Evolutionary conservation across 2,113 vertebrate species (phyloP).

Genomic region (Lontra canadensis): DNA sequence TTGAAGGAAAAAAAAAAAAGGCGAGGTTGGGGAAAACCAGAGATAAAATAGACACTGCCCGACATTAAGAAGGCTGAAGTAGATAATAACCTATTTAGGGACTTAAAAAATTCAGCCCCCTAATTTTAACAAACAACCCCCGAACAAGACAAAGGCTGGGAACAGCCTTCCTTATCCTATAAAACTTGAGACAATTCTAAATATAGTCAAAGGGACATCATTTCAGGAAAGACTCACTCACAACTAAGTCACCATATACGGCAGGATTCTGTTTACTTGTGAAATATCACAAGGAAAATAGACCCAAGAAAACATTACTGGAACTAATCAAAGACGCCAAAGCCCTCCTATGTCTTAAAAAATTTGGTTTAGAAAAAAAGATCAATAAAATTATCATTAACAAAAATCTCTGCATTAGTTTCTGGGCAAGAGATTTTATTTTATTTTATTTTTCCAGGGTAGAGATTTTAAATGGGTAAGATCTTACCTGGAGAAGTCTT

Average conservation of each 20-base stretch:
- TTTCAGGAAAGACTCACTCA: neutral
- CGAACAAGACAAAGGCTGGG: neutral
- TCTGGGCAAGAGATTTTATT: neutral
- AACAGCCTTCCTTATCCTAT: neutral
- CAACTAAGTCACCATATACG: neutral
- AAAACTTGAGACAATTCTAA: conserved; percentile 20
- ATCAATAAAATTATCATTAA: neutral
- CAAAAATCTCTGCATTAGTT: neutral
- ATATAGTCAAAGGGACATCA: neutral
- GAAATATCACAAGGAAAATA: neutral
- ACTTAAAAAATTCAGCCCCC: neutral
- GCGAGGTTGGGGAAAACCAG: neutral
- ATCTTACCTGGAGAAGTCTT: conserved; percentile 91
- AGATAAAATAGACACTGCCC: neutral
- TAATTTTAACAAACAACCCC: neutral
- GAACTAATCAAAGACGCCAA: conserved; percentile 1
- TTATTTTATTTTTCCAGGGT: neutral
- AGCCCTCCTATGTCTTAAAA: neutral
- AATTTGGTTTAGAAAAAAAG: neutral
- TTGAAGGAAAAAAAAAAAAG: neutral
- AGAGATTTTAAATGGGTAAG: neutral
- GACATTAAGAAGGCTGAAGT: neutral
- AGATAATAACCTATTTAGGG: neutral
- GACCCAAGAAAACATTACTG: neutral
- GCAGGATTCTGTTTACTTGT: neutral